Base-by-base conservation (phyloP, 2,888 invertebrate species). In the Pocota personata region DNA sequence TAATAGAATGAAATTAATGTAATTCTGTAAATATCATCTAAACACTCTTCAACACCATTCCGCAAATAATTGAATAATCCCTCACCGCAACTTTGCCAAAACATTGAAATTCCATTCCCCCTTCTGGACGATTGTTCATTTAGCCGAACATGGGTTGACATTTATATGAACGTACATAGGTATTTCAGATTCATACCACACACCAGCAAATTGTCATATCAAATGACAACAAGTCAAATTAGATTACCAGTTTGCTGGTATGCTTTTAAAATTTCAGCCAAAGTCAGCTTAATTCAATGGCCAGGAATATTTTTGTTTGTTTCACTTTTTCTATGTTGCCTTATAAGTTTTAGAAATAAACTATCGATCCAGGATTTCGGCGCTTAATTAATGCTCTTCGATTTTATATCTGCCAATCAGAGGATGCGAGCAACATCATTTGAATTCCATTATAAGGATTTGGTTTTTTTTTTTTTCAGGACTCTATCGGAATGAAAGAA, bases 171-270 rank as follows among this genome's bases (percentile, higher is more conserved):
- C n/a, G n/a, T n/a, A n/a, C n/a, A n/a, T n/a, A n/a, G n/a, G 32
- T 12, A 32, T 16, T 10, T 16, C 16, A 7, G 8, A 8, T 8
- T 1, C 8, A 16, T 8, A 55, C 30, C 8, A 30, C 7, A 0
- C 14, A 1, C n/a, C n/a, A 3, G 1, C 24, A 10, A 27, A 7
- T 27, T 27, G 24, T 14, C 52, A 27, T n/a, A 14, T 14, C 27
- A 52, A 32, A 35, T 57, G 35, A 10, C 57, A 35, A 57, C 12
- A 57, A 19, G 57, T 19, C 32, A 57, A 57, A 57, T 57, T 32
- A 32, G 14, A 16, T 35, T 21, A 57, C 16, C 10, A 57, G 3
- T 35, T 57, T 57, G 32, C 12, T 32, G 32, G 50, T 8, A 66
- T 50, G 12, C 66, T 35, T 50, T 50, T 35, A 48, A 66, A 66